Base-by-base conservation (phyloP, 2,113 vertebrate genomes). In the Neomonachus schauinslandi region DNA sequence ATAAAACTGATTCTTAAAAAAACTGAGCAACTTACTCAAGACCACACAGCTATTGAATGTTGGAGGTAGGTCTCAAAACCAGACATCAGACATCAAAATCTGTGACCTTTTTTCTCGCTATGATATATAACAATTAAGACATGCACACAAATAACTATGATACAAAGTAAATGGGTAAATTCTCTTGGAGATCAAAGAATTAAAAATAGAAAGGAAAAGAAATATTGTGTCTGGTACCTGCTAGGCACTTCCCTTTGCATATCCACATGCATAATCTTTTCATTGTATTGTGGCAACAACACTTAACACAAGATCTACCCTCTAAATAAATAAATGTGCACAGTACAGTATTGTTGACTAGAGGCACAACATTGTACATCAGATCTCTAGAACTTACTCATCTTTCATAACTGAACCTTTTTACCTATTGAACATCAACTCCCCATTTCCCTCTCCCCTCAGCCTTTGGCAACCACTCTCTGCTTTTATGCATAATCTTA, bases 1-100 rank as follows among this genome's bases (percentile, higher is more conserved):
- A 82, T 88, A 71, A 76, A 95, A 89, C 26, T n/a, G 55, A 42
- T 21, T 83, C 28, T 65, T 80, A 71, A 88, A 95, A 46, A 93
- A 86, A 36, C 2, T n/a, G 39, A 92, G 46, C 36, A 96, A 39
- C 22, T 61, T 53, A 90, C 71, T 91, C 39, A 76, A 74, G 31
- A 91, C 1, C 2, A 63, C 39, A 39, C 14, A 49, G 28, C 31
- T 97, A 57, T 5, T 87, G 51, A 93, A 87, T 36, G 15, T 89
- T 69, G 7, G 39, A 24, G 28, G 4, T 19, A 57, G 28, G 7
- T 82, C 46, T 81, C 74, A 49, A 82, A 96, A 85, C 11, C 65
- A 71, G 18, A n/a, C 36, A 11, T 79, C 16, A 96, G 36, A 90
- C 11, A 11, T 36, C 2, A 6, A 87, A 76, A 57, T 55, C 55